Base-by-base conservation (phyloP, 2,797 vertebrate species). In the Pipistrellus pygmaeus region DNA sequence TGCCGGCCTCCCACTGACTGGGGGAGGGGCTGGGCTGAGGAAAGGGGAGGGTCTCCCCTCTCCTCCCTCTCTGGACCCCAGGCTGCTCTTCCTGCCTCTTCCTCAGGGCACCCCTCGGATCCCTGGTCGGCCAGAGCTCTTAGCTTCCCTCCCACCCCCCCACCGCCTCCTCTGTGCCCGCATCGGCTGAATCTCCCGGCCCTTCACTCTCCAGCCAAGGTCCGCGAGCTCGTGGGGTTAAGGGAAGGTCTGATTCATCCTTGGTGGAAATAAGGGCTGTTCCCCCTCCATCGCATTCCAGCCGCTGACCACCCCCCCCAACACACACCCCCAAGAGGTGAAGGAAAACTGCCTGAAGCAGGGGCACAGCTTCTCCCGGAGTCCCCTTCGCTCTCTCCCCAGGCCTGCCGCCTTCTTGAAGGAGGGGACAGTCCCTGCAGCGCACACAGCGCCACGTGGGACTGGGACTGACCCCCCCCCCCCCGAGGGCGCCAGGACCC, bases 1-100 rank as follows among this genome's bases (percentile, higher is more conserved):
- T 73, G 96, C 94, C 25, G 71, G 97, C 97, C 97, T 98, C 97
- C 97, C 97, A 97, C 96, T 96, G 96, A 94, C 95, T 95, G 91
- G 98, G 97, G 98, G 97, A 97, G 96, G 97, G 89, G 93, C 68
- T 25, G 23, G 69, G n/a, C 27, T 3, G 17, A 41, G 46, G 55
- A 76, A 88, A 14, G 64, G 35, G 80, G 48, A 86, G 72, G 55
- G 38, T 84, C 71, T 44, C 38, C 75, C 57, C 94, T 14, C 62
- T 90, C 96, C 95, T 95, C 91, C 90, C 92, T 96, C 71, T 96
- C 97, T 57, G 51, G 90, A 95, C 94, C 84, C 62, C 55, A 48
- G 90, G 83, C 95, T 78, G 38, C 25, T 83, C 78, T 96, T 88
- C 93, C 77, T 27, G 88, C 57, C 68, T 1, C 32, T 76, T 44